These are phyloP conservation scores for Aphidius gifuensis DNA, from an alignment of 1,140 invertebrate species.

Conservation along the genomic window DNA sequence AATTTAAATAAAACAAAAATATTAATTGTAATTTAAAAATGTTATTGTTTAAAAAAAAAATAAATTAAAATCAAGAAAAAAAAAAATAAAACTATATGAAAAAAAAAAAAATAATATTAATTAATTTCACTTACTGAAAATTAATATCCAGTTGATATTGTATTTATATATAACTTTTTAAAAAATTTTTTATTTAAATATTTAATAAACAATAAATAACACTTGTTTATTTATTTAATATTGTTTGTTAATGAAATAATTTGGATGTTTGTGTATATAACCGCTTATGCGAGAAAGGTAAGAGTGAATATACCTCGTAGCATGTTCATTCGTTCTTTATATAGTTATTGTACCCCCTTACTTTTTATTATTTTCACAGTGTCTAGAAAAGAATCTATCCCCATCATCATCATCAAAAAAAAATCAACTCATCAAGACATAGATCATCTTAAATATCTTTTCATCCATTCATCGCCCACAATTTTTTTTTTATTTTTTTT, in stretches of 20 bases:
- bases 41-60: no score
- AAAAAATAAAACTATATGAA: no score
- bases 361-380: slow-evolving; percentile 29
- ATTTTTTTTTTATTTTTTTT: not conserved
- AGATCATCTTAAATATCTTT: no score
- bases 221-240: slow-evolving; percentile 1
- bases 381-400: slow-evolving; percentile 41
- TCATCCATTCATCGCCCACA: not conserved
- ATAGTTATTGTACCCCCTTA: slow-evolving; percentile 55
- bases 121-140: no score
- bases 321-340: slow-evolving; percentile 58
- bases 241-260: not conserved
- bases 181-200: no score
- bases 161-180: no score
- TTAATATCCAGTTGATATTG: no score
- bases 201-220: not conserved
- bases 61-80: no score
- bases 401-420: slow-evolving; percentile 37
- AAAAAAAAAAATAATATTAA: no score
- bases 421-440: not conserved
- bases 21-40: no score
- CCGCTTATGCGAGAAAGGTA: slow-evolving; percentile 45
- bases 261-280: slow-evolving; percentile 6
- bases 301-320: slow-evolving; percentile 54
- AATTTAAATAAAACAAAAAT: no score